phyloP scores from a whole-genome alignment of 1,140 invertebrate species.

The Xylocopa sonorina region DNA sequence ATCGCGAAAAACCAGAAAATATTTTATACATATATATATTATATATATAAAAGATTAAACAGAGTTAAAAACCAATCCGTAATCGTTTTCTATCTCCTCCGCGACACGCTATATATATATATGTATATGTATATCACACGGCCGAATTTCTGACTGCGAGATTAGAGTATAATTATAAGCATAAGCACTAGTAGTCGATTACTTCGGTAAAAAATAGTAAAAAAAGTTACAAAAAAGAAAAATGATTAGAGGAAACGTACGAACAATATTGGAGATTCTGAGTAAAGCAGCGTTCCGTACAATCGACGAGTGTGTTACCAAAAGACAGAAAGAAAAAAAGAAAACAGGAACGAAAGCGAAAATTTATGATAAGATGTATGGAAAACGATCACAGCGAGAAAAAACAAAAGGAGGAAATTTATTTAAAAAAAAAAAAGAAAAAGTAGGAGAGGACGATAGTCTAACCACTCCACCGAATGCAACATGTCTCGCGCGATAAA shows the following conservation, averaged over 20 bases:
- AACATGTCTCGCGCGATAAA: constrained; percentile 62
- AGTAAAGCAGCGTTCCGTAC: constrained; percentile 26
- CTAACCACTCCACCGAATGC: constrained; percentile 59
- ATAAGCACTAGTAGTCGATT: constrained; percentile 63
- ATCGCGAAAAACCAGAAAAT: constrained; percentile 56
- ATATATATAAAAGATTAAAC: constrained; percentile 43
- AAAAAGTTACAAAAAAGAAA: background rate
- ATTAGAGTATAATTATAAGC: constrained; percentile 68
- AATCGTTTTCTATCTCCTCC: constrained; percentile 23
- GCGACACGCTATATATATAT: constrained; percentile 30
- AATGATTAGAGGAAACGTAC: constrained; percentile 12
- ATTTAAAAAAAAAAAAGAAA: constrained; percentile 50
- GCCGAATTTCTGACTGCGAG: constrained; percentile 79
- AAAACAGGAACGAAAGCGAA: background rate
- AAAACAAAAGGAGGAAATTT: constrained; percentile 54
- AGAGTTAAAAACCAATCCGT: constrained; percentile 55
- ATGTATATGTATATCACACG: constrained; percentile 63
- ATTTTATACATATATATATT: constrained; percentile 49
- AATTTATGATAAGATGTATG: background rate
- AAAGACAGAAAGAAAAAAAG: constrained; percentile 19
- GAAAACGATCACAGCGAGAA: constrained; percentile 23
- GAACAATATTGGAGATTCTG: constrained; percentile 47
- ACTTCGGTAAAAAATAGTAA: constrained; percentile 41
- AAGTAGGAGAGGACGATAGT: constrained; percentile 48
- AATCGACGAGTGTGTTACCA: constrained; percentile 27